These are phyloP conservation scores for Pipistrellus pygmaeus DNA, from an alignment of 2,797 vertebrate species.

Conservation along the genomic window DNA sequence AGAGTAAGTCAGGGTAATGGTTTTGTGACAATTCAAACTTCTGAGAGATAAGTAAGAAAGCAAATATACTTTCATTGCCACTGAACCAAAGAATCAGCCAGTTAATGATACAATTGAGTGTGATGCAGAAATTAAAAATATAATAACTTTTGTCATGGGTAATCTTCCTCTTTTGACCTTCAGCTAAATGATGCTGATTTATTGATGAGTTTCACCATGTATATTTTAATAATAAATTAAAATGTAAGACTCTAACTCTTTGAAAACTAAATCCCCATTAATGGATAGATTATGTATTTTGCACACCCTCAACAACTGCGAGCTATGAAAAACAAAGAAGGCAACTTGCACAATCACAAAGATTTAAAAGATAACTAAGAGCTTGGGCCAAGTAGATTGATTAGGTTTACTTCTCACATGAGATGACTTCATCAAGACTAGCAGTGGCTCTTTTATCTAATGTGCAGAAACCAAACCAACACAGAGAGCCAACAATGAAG, in stretches of 20 bases:
- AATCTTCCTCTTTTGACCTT: neutral
- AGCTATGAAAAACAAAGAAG: neutral
- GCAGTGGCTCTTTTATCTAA: neutral
- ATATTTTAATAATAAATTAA: slow-evolving; percentile 12
- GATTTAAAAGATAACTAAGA: neutral
- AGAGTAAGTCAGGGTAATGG: neutral
- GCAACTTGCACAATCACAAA: neutral
- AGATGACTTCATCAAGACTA: neutral
- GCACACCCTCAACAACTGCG: neutral
- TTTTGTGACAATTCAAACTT: neutral
- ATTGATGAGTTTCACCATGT: neutral
- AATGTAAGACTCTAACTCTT: neutral
- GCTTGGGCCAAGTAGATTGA: neutral
- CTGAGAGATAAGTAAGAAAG: neutral
- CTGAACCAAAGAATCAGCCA: neutral
- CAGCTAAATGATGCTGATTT: neutral
- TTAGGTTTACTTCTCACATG: neutral
- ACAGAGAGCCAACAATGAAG: neutral
- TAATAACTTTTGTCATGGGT: neutral
- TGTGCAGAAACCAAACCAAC: neutral
- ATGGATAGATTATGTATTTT: neutral
- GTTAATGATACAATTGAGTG: neutral
- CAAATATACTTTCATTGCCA: slow-evolving; percentile 2
- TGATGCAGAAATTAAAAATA: slow-evolving; percentile 14
- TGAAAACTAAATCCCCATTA: slow-evolving; percentile 16